Conservation (phyloP, 1,140 invertebrate genomes). For the Drosophila azteca region DNA sequence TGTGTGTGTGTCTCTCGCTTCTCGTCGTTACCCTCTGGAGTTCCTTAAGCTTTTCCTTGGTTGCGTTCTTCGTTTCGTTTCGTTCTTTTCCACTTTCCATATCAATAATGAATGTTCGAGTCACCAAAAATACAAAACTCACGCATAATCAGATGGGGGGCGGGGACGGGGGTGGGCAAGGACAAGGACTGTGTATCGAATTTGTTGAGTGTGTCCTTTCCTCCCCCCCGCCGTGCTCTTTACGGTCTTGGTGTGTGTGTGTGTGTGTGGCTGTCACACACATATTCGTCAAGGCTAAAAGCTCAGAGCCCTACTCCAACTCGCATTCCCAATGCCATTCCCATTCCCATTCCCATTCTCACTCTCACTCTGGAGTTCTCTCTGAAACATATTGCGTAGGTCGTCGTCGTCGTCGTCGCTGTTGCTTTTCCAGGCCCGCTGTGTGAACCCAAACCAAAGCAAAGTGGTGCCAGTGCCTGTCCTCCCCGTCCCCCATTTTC, state of each 20-base stretch:
- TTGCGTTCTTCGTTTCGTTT: constrained; percentile 1
- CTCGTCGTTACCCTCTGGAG: constrained; percentile 9
- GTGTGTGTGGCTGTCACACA: constrained; percentile 39
- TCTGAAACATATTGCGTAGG: constrained; percentile 79
- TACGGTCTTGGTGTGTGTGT: constrained; percentile 14
- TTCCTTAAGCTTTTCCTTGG: too few species aligned
- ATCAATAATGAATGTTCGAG: constrained; percentile 58
- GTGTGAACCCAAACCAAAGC: constrained; percentile 53
- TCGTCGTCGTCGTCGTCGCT: constrained; percentile 35
- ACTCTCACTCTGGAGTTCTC: too few species aligned
- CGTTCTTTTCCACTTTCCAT: constrained; percentile 28
- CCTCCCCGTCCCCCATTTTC: constrained; percentile 24
- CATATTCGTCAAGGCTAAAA: constrained; percentile 53
- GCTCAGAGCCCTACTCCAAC: background rate
- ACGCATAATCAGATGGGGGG: constrained; percentile 43
- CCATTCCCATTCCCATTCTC: background rate
- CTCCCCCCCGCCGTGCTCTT: too few species aligned
- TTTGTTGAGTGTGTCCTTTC: constrained; percentile 47
- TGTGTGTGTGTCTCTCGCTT: too few species aligned
- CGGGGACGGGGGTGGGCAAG: too few species aligned
- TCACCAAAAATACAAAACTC: constrained; percentile 57
- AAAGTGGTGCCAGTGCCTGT: constrained; percentile 4
- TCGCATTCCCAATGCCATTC: background rate
- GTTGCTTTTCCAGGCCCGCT: constrained; percentile 33
- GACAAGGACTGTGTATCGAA: constrained; percentile 41